These are phyloP conservation scores for Drosophila lacteicornis DNA, from an alignment of 1,140 invertebrate species.

Conservation along the genomic window DNA sequence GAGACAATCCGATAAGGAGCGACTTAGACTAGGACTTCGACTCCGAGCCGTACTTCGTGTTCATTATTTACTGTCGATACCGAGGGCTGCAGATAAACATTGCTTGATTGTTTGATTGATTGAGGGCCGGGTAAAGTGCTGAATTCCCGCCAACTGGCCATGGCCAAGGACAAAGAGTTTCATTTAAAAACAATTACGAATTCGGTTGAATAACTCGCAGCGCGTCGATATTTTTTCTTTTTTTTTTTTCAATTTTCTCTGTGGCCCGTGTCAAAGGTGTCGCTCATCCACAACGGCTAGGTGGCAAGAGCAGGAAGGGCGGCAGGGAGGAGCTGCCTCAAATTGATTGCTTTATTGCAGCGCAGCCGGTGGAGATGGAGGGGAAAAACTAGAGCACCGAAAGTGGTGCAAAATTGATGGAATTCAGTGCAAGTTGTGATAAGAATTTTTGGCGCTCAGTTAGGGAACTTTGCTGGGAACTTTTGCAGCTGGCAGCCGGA, in stretches of 20 bases:
- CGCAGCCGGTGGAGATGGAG: conserved; percentile 20
- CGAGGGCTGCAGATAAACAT: conserved; percentile 47
- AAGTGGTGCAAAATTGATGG: conserved; percentile 64
- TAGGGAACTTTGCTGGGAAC: conserved; percentile 51
- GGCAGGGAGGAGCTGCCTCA: conserved; percentile 10
- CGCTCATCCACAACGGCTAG: conserved; percentile 44
- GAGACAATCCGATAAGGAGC: conserved; percentile 17
- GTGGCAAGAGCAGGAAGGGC: background rate
- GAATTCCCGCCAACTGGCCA: conserved; percentile 26
- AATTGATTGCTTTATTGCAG: conserved; percentile 81
- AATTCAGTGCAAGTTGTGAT: conserved; percentile 63
- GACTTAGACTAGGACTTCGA: conserved; percentile 15
- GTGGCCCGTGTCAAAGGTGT: conserved; percentile 73
- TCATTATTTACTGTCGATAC: conserved; percentile 68
- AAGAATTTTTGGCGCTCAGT: conserved; percentile 72
- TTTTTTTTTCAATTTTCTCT: conserved; percentile 18
- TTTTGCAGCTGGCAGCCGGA: conserved; percentile 53
- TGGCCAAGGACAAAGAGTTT: conserved; percentile 61
- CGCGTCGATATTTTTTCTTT: conserved; percentile 42
- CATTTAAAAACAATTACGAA: conserved; percentile 76
- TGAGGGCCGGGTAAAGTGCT: conserved; percentile 40
- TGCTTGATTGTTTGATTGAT: conserved; percentile 51
- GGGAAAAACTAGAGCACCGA: background rate
- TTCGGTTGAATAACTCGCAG: conserved; percentile 52
- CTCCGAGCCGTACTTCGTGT: conserved; percentile 12